Evolutionary conservation across 2,113 vertebrate species (phyloP).

Genomic region (Globicephala melas): DNA sequence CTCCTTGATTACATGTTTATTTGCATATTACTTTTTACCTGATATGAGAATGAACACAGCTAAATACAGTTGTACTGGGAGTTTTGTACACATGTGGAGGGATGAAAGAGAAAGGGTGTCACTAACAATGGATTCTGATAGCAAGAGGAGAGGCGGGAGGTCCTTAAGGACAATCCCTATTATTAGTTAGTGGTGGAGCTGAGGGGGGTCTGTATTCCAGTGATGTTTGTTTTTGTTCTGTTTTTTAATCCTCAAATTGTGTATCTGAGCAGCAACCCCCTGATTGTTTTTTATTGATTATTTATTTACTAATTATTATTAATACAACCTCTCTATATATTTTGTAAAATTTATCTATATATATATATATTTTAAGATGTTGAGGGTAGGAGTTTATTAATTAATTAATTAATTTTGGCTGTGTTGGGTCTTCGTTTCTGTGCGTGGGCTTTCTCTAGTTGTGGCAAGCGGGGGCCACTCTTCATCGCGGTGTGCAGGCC

Average conservation of each 20-base stretch:
- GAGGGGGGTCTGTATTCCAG: neutral
- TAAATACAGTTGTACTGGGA: neutral
- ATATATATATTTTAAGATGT: too few relatives aligned
- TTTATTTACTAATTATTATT: neutral
- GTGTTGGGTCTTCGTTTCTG: too few relatives aligned
- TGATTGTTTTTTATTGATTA: neutral
- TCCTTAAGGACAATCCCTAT: too few relatives aligned
- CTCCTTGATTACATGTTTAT: neutral
- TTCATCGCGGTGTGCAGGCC: fast-evolving
- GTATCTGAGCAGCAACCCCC: neutral
- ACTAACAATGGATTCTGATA: neutral
- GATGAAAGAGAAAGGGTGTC: neutral
- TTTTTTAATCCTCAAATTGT: neutral
- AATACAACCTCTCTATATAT: neutral
- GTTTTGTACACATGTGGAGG: neutral
- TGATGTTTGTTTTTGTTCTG: neutral
- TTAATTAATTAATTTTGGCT: too few relatives aligned
- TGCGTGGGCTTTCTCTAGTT: too few relatives aligned
- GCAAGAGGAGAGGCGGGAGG: fast-evolving
- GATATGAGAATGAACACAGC: neutral
- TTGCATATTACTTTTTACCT: neutral
- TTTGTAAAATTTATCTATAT: neutral
- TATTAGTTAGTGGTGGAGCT: fast-evolving
- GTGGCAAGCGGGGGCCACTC: too few relatives aligned
- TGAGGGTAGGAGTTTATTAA: too few relatives aligned